These are phyloP conservation scores for Actias luna DNA, from an alignment of 2,888 invertebrate genomes.

Conservation along the genomic window DNA sequence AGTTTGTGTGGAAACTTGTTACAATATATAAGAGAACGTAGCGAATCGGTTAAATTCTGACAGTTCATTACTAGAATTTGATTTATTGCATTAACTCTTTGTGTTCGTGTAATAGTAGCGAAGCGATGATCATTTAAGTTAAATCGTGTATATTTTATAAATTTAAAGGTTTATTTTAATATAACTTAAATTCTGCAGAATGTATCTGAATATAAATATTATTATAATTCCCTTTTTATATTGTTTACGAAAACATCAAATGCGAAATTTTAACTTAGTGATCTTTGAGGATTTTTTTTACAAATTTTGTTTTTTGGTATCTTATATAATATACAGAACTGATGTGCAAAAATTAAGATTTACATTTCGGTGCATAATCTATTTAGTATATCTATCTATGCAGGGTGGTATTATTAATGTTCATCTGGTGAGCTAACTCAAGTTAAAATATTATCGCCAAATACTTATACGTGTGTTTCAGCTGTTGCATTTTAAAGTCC, in stretches of 20 bases:
- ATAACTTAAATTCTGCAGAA: not conserved
- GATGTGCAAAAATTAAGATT: too few species aligned
- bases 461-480: too few species aligned
- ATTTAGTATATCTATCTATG: too few species aligned
- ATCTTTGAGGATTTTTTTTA: too few species aligned
- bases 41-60: slow-evolving; percentile 51
- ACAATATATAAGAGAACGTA: slow-evolving; percentile 35
- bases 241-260: not conserved
- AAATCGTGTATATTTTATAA: not conserved
- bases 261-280: too few species aligned
- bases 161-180: not conserved
- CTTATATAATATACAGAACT: too few species aligned
- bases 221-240: not conserved
- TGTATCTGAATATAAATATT: not conserved
- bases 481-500: too few species aligned
- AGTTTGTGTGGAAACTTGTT: slow-evolving; percentile 38
- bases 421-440: too few species aligned
- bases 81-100: slow-evolving; percentile 59
- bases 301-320: too few species aligned
- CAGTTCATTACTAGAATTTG: slow-evolving; percentile 75
- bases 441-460: too few species aligned
- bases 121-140: not conserved
- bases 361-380: too few species aligned
- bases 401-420: too few species aligned
- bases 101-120: not conserved